phyloP scores from a whole-genome alignment of 2,797 vertebrate species.

The Craterocephalus amniculus region DNA sequence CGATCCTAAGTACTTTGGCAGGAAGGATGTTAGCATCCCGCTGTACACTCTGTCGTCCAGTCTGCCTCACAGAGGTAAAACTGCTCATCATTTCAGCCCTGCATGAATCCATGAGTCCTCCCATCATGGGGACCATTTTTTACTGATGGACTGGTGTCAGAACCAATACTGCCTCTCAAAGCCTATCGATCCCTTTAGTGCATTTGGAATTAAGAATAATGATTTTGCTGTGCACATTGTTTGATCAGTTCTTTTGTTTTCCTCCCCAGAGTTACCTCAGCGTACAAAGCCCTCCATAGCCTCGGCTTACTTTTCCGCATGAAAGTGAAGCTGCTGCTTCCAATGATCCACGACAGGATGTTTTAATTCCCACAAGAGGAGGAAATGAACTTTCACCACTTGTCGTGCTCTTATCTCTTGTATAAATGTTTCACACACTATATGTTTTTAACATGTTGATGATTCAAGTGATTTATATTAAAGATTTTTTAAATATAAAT shows the following conservation, averaged over 20 bases:
- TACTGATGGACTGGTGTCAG: too few relatives aligned
- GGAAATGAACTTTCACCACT: neutral
- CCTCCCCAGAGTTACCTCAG: constrained; percentile 46
- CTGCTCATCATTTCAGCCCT: neutral
- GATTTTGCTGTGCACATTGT: neutral
- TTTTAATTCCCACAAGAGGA: neutral
- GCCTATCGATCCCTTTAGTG: too few relatives aligned
- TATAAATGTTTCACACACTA: neutral
- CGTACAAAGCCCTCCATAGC: constrained; percentile 52
- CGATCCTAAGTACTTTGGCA: constrained; percentile 92
- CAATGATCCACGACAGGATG: neutral
- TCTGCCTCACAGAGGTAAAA: constrained; percentile 80
- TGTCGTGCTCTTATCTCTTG: neutral
- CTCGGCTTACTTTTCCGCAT: constrained; percentile 90
- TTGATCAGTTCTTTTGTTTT: neutral
- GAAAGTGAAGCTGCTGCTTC: constrained; percentile 22
- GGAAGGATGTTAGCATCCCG: constrained; percentile 88
- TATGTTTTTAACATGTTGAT: neutral
- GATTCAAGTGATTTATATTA: neutral
- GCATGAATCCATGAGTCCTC: neutral
- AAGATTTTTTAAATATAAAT: too few relatives aligned
- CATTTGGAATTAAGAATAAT: neutral
- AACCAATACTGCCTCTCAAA: too few relatives aligned
- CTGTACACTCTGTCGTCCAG: constrained; percentile 86
- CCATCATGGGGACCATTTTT: too few relatives aligned